Conservation (phyloP, 2,797 vertebrate genomes). For the Petrocephalus sullivani region DNA sequence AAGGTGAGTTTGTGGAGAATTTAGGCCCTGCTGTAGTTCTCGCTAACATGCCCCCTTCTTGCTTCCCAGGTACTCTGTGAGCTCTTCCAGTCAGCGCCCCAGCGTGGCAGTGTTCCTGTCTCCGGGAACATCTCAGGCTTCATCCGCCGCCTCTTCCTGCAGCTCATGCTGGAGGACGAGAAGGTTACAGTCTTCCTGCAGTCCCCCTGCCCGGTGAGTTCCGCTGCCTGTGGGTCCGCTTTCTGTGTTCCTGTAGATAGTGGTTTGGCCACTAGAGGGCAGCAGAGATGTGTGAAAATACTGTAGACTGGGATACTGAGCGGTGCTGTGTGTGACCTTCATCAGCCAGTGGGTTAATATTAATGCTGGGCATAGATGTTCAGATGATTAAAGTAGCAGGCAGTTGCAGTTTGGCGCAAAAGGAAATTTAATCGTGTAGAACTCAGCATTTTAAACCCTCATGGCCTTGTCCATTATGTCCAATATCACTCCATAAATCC, state of each 20-base stretch:
- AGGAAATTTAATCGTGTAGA: background rate
- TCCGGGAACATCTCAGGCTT: conserved; percentile 98
- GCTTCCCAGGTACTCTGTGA: conserved; percentile 89
- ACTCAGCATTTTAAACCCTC: background rate
- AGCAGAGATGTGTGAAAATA: conserved; percentile 15
- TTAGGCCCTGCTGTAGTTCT: background rate
- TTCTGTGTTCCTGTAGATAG: background rate
- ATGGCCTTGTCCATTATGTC: background rate
- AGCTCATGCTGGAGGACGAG: conserved; percentile 97
- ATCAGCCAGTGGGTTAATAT: background rate
- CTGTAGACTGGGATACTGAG: background rate
- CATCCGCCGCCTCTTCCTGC: conserved; percentile 91
- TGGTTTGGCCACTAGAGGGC: conserved; percentile 42
- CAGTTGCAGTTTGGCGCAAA: background rate
- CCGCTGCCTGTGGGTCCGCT: background rate
- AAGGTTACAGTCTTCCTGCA: conserved; percentile 98
- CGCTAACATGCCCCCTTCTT: background rate
- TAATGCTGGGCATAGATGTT: background rate
- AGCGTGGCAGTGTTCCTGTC: conserved; percentile 81
- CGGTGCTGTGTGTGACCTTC: background rate
- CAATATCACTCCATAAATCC: background rate
- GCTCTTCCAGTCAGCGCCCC: conserved; percentile 93
- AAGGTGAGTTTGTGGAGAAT: background rate
- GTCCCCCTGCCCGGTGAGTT: conserved; percentile 90
- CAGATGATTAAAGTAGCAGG: background rate